Percentiles rank a stretch among this genome's conserved stretches.
phyloP scores from a whole-genome alignment of 2,113 vertebrate genomes.

The Podarcis raffonei region DNA sequence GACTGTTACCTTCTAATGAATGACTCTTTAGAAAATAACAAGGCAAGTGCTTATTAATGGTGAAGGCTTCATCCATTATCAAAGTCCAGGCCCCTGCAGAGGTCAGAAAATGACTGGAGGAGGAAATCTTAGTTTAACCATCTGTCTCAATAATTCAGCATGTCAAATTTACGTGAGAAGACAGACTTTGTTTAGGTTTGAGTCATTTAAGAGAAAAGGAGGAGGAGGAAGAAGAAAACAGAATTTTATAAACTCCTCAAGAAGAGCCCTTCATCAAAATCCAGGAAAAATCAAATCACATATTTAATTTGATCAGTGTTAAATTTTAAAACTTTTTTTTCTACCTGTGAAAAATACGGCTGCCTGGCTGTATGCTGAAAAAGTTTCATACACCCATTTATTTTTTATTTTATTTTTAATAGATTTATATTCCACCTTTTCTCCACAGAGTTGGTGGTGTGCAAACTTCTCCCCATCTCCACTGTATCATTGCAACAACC shows the following conservation, averaged over 20 bases:
- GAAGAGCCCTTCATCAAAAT: neutral
- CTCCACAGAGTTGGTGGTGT: too few species aligned
- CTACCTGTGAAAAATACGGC: neutral
- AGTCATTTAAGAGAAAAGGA: conserved; percentile 18
- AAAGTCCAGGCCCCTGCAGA: conserved; percentile 58
- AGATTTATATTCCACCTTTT: too few species aligned
- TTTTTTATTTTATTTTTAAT: too few species aligned
- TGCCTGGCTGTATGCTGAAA: neutral
- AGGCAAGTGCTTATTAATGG: conserved; percentile 69
- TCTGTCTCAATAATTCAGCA: conserved; percentile 65
- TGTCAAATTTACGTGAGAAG: conserved; percentile 25
- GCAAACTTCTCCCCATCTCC: too few species aligned
- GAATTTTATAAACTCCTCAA: neutral
- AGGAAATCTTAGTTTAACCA: conserved; percentile 66
- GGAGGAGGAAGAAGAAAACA: neutral
- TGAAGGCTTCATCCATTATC: conserved; percentile 68
- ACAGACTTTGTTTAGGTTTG: conserved; percentile 25
- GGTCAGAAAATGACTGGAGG: conserved; percentile 57
- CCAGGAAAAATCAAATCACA: neutral
- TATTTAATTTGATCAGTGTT: neutral
- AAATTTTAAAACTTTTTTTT: neutral
- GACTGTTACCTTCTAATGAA: conserved; percentile 72
- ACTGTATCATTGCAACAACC: too few species aligned
- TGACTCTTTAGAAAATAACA: conserved; percentile 68
- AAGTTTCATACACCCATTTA: neutral